A percentile compares a stretch with the other conserved stretches of the same genome.
Conservation (phyloP, 1,140 invertebrate species). For the Halictus rubicundus region DNA sequence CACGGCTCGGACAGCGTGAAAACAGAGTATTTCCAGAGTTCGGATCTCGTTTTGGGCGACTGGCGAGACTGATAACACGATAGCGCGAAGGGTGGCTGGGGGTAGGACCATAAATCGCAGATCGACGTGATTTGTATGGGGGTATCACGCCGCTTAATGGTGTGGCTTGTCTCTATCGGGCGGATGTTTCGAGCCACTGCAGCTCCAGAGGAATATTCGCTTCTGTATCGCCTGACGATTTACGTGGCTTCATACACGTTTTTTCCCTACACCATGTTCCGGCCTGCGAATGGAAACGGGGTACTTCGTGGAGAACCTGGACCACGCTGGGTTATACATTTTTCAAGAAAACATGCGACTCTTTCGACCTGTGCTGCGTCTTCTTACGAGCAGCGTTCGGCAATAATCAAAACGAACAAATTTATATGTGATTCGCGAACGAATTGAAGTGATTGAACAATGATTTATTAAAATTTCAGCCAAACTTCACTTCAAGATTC, state of each 20-base stretch:
- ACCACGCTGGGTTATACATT: no score
- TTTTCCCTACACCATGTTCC: conserved; percentile 17
- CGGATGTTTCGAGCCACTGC: conserved; percentile 65
- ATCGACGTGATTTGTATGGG: conserved; percentile 76
- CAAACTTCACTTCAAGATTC: no score
- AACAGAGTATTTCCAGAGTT: conserved; percentile 49
- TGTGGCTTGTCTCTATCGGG: conserved; percentile 68
- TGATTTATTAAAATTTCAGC: no score
- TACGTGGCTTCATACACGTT: conserved; percentile 55
- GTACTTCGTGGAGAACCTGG: not conserved
- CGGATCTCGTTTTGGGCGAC: conserved; percentile 60
- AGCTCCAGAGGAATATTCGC: conserved; percentile 55
- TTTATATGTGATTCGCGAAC: no score
- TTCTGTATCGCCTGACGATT: conserved; percentile 54
- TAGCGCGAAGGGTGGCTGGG: conserved; percentile 52
- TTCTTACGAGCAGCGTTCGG: not conserved
- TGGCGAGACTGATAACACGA: conserved; percentile 68
- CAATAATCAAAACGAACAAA: no score
- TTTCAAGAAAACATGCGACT: not conserved
- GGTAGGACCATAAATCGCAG: conserved; percentile 71
- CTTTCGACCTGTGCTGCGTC: not conserved
- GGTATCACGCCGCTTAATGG: conserved; percentile 72
- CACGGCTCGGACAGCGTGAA: conserved; percentile 33
- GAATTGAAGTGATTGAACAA: no score
- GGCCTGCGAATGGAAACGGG: conserved; percentile 40